Evolutionary conservation across 2,113 vertebrate genomes (phyloP).

Genomic region (Dendropsophus ebraccatus): DNA sequence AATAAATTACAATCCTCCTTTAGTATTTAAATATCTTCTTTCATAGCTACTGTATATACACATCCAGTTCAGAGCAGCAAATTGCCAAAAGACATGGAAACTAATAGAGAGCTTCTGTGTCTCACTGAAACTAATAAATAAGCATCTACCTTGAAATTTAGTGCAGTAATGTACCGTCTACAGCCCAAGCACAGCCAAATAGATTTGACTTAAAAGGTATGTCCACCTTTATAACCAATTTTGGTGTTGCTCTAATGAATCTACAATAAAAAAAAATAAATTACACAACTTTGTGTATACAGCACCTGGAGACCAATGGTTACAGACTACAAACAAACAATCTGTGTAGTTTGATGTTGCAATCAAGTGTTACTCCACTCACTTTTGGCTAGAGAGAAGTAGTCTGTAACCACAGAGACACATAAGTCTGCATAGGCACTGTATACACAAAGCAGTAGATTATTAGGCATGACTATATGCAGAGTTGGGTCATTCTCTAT

Average conservation of each 20-base stretch:
- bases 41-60: conserved; percentile 69
- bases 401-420: neutral
- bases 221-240: neutral
- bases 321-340: neutral
- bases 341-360: neutral
- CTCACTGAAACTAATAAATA: conserved; percentile 49
- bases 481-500: neutral
- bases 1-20: conserved; percentile 72
- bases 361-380: neutral
- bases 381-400: too few species aligned
- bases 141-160: conserved; percentile 27
- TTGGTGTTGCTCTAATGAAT: neutral
- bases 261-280: neutral
- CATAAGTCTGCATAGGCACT: neutral
- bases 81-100: conserved; percentile 59
- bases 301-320: neutral
- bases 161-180: conserved; percentile 44
- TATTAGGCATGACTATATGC: neutral
- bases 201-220: neutral
- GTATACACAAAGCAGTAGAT: neutral
- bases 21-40: conserved; percentile 69
- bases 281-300: neutral
- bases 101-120: conserved; percentile 1
- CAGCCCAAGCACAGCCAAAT: neutral
- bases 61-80: conserved; percentile 70